phyloP scores from a whole-genome alignment of 2,888 invertebrate genomes.

The Macroteleia sp. region DNA sequence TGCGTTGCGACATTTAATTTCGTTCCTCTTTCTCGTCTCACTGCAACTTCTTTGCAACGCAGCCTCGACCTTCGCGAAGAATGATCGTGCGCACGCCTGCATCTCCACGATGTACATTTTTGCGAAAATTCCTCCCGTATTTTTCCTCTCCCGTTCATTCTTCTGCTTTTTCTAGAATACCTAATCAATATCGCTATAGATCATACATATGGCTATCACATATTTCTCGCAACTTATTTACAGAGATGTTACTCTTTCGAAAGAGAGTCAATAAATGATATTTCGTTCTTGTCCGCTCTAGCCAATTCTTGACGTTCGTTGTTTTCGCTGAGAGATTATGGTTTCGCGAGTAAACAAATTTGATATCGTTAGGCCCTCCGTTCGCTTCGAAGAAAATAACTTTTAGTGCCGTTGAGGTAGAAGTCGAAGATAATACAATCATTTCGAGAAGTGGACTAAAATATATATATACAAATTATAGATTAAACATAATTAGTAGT shows the following conservation, averaged over 20 bases:
- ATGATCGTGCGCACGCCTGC: slow-evolving; percentile 22
- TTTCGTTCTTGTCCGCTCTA: slow-evolving; percentile 20
- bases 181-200: slow-evolving; percentile 59
- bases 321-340: slow-evolving; percentile 44
- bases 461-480: too few species aligned
- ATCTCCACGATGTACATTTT: slow-evolving; percentile 14
- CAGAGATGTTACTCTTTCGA: slow-evolving; percentile 42
- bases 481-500: too few species aligned
- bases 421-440: slow-evolving; percentile 11
- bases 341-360: slow-evolving; percentile 13
- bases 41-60: slow-evolving; percentile 38
- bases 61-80: slow-evolving; percentile 45
- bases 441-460: neutral
- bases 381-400: slow-evolving; percentile 1
- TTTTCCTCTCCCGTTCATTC: neutral
- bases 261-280: slow-evolving; percentile 54
- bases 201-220: slow-evolving; percentile 55
- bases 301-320: slow-evolving; percentile 39
- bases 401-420: slow-evolving; percentile 25
- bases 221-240: slow-evolving; percentile 60
- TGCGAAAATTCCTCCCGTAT: neutral
- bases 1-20: slow-evolving; percentile 2
- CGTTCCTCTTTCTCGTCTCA: too few species aligned
- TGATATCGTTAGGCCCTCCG: too few species aligned
- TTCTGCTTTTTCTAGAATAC: slow-evolving; percentile 33